These are phyloP conservation scores for Dasyurus viverrinus DNA, from an alignment of 2,113 vertebrate genomes.

Conservation along the genomic window DNA sequence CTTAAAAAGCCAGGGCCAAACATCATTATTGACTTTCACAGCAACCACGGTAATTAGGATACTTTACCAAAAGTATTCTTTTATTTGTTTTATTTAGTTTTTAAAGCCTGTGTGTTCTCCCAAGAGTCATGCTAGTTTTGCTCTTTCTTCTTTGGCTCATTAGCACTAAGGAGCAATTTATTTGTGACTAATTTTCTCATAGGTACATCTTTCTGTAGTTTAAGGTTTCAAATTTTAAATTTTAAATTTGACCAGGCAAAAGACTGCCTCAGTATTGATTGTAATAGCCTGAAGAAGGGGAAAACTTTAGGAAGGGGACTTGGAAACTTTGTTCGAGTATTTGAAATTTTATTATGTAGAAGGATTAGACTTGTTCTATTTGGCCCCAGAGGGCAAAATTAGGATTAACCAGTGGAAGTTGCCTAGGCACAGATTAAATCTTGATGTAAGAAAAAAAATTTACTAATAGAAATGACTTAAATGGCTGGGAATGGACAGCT, in stretches of 20 bases:
- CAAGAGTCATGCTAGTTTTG: neutral
- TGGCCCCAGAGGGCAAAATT: neutral
- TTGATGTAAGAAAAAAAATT: neutral
- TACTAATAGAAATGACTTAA: neutral
- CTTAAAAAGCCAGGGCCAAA: neutral
- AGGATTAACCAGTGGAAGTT: neutral
- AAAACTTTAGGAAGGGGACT: neutral
- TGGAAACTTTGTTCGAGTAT: neutral
- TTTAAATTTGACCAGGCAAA: neutral
- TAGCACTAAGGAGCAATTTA: conserved; percentile 6
- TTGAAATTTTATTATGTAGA: neutral
- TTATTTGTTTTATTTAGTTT: neutral
- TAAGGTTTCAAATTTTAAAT: neutral
- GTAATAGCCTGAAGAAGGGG: neutral
- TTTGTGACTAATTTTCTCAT: conserved; percentile 64
- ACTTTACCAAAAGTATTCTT: neutral
- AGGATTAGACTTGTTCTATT: neutral
- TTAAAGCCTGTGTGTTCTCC: neutral
- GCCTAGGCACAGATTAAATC: neutral
- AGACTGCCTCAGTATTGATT: neutral
- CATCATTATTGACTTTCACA: neutral
- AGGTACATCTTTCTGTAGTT: neutral
- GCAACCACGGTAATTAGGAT: conserved; percentile 48
- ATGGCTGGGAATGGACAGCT: neutral
- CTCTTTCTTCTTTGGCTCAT: neutral